Evolutionary conservation across 2,797 vertebrate genomes (phyloP), one percentile per base, ranked within the genome.

Genomic region (Sebastes miniatus): DNA sequence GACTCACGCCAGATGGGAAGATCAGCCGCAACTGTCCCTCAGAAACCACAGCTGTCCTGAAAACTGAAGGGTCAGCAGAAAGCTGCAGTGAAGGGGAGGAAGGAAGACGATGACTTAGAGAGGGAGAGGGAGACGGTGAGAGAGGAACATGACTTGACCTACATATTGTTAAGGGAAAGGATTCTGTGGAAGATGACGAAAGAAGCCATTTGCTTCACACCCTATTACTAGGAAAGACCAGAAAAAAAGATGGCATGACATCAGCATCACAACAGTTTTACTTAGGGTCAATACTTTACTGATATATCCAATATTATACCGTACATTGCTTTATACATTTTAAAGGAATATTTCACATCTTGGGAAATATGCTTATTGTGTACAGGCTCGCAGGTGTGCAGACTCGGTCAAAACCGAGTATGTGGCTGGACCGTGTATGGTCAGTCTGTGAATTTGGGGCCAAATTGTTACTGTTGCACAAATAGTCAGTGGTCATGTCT

Each of bases 51-150:
- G 93, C 91, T 94, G 94, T 91, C 87, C 89, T 64, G 20, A 88
- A 88, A 87, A 92, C 79, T 83, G 82, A 84, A 77, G 78, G 93
- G 92, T 96, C 94, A 93, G 92, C 93, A 93, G 76, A 93, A 93
- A 63, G 69, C 74, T 80, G 73, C 68, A 77, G 75, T 69, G 80
- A 74, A 39, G 13, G 59, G 29, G 16, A 68, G 77, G 58, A 57
- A 64, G 66, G 81, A 39, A 52, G 14, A 25, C 57, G n/a, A 24
- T 22, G 32, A 31, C 12, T 14, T 39, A 80, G 61, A 73, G 9
- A 56, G 52, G n/a, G 8, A 77, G 34, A 64, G 76, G 39, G 39
- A 43, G 61, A 69, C 13, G 50, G 34, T 4, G 57, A 77, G 34
- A 64, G 73, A 65, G 69, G 66, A 65, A 81, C 59, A 80, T 11